Percentiles rank a stretch among this genome's conserved stretches.
Evolutionary conservation across 2,888 invertebrate genomes (phyloP).

Genomic region (Pyrochroa serraticornis): DNA sequence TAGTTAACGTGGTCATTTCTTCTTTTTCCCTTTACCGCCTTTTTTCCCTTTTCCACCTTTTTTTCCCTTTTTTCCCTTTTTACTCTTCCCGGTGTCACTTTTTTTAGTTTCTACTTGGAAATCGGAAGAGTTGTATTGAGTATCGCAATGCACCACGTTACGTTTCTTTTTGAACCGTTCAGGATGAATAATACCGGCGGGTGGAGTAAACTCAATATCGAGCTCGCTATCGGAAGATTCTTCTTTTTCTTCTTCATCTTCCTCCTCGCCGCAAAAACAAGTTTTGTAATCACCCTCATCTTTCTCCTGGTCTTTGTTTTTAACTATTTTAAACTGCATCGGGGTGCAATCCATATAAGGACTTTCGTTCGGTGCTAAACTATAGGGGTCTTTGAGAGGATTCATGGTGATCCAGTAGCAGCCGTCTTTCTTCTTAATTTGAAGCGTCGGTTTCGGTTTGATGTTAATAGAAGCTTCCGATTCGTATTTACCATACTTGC

Average conservation of each 20-base stretch:
- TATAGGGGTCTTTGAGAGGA: constrained; percentile 67
- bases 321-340: constrained; percentile 70
- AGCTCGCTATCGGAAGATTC: constrained; percentile 67
- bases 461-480: constrained; percentile 54
- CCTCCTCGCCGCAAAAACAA: constrained; percentile 36
- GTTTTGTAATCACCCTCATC: constrained; percentile 58
- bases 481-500: constrained; percentile 41
- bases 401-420: constrained; percentile 70
- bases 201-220: constrained; percentile 75
- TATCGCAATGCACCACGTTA: constrained; percentile 59
- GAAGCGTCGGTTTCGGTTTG: constrained; percentile 68
- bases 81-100: constrained; percentile 14
- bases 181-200: constrained; percentile 70
- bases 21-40: constrained; percentile 26
- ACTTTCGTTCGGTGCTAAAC: constrained; percentile 65
- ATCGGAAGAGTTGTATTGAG: constrained; percentile 20
- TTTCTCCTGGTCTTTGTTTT: constrained; percentile 63
- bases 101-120: neutral
- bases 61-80: constrained; percentile 14
- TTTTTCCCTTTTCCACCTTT: constrained; percentile 27
- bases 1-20: constrained; percentile 9
- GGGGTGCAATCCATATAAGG: constrained; percentile 74
- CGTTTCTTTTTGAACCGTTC: constrained; percentile 57
- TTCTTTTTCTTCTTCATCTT: constrained; percentile 28
- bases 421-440: constrained; percentile 70